Conservation (phyloP, 2,113 vertebrate genomes). For the Poicephalus gulielmi region DNA sequence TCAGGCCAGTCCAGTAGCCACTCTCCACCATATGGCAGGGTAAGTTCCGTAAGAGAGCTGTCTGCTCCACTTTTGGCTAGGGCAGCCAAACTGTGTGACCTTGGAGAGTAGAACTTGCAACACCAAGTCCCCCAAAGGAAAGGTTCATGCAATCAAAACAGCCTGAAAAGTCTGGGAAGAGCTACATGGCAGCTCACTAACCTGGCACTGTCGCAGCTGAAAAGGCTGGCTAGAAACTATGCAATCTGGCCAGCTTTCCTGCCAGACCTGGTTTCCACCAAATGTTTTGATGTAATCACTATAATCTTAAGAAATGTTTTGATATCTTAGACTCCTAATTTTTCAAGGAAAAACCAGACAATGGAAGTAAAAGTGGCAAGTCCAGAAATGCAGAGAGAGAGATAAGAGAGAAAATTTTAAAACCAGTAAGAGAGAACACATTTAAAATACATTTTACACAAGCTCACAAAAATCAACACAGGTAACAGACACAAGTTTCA, state of each 20-base stretch:
- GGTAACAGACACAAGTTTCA: background rate
- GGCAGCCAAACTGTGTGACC: background rate
- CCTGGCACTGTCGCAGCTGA: background rate
- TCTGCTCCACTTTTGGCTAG: background rate
- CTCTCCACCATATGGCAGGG: rapidly evolving
- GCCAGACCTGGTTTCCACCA: background rate
- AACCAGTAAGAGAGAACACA: background rate
- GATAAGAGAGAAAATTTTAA: background rate
- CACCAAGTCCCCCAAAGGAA: background rate
- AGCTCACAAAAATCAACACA: background rate
- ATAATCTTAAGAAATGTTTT: background rate
- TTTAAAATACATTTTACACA: background rate
- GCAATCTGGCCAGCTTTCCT: constrained; percentile 10
- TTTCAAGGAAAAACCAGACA: background rate
- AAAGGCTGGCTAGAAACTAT: background rate
- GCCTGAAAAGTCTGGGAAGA: background rate
- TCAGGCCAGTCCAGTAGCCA: background rate
- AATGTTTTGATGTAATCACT: constrained; percentile 1
- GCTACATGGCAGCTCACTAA: background rate
- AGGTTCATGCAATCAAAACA: background rate
- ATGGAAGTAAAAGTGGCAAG: background rate
- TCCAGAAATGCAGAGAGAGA: background rate
- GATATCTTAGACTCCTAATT: background rate
- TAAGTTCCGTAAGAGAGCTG: background rate
- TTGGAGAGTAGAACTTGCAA: background rate